Base-by-base conservation (phyloP, 2,797 vertebrate species). In the Neostethus bicornis region DNA sequence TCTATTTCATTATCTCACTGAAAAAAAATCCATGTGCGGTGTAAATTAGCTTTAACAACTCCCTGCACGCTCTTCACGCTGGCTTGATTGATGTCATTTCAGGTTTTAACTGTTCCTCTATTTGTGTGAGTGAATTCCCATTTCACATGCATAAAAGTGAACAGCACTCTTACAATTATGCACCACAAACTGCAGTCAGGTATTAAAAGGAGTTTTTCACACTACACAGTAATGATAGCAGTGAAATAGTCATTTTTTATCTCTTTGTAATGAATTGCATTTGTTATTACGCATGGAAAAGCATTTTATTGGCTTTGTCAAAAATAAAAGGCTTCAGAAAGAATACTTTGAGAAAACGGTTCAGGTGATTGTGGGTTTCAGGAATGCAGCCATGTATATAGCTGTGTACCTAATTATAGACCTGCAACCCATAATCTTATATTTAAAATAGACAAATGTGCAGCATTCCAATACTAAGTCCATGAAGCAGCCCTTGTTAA, bases 51-150 rank as follows among this genome's bases (percentile, higher is more conserved):
- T 43, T 45, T 13, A 64, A 66, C 32, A 50, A 37, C 50, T 23
- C 43, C 29, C 41, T 11, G n/a, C 21, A 29, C 35, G 28, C 2
- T 61, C 16, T 44, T 53, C 59, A 46, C 51, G 44, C 14, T 19
- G 28, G 26, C 51, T 67, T 8, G 23, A 62, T 64, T 64, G 48
- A 39, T 54, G 19, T 8, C 43, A 8, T 69, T 64, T 66, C 26
- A 58, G 47, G 56, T 63, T 61, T 51, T 38, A 66, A 44, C 47
- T 39, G 53, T 29, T 57, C 55, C 41, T 59, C 3, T 26, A 16
- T 63, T 57, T 52, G 6, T 19, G 70, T 19, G 46, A 60, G 60
- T 37, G 14, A 62, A 29, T 47, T 66, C 5, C 12, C 7, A 16
- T 54, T 48, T 9, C 9, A 57, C 17, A 49, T 49, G 51, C 57